Evolutionary conservation across 2,797 vertebrate species (phyloP).

Genomic region (Alcedo quadribrachys): DNA sequence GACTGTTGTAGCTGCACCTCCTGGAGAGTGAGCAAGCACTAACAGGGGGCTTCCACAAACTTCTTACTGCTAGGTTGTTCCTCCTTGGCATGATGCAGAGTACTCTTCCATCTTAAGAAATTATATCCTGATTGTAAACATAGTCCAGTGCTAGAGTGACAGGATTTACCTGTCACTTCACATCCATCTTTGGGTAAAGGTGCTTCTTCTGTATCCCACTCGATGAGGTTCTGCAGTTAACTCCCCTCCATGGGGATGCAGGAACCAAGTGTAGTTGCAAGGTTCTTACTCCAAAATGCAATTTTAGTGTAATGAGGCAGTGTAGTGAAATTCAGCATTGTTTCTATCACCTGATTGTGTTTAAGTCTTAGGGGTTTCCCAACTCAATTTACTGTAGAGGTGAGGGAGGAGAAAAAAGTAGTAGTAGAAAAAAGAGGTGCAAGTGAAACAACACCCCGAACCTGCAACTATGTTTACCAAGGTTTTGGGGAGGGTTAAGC

Average conservation of each 20-base stretch:
- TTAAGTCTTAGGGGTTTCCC: neutral
- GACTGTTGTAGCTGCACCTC: neutral
- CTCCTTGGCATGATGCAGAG: neutral
- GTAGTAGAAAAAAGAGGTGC: neutral
- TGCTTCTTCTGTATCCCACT: neutral
- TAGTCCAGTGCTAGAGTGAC: rapidly evolving
- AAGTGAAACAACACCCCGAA: neutral
- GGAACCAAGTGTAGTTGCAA: rapidly evolving
- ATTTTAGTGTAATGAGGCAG: neutral
- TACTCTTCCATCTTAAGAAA: rapidly evolving
- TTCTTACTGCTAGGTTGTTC: rapidly evolving
- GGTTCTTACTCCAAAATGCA: neutral
- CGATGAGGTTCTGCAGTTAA: neutral
- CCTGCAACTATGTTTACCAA: neutral
- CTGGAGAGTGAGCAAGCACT: neutral
- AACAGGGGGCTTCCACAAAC: neutral
- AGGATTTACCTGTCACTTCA: rapidly evolving
- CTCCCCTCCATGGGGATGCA: too few species aligned
- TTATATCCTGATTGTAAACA: rapidly evolving
- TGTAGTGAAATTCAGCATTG: neutral
- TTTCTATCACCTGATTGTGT: neutral
- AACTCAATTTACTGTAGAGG: neutral
- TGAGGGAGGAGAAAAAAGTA: neutral
- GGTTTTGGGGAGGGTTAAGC: neutral
- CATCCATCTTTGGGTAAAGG: rapidly evolving